phyloP scores from a whole-genome alignment of 2,888 invertebrate genomes.

The Pachydiplax longipennis region DNA sequence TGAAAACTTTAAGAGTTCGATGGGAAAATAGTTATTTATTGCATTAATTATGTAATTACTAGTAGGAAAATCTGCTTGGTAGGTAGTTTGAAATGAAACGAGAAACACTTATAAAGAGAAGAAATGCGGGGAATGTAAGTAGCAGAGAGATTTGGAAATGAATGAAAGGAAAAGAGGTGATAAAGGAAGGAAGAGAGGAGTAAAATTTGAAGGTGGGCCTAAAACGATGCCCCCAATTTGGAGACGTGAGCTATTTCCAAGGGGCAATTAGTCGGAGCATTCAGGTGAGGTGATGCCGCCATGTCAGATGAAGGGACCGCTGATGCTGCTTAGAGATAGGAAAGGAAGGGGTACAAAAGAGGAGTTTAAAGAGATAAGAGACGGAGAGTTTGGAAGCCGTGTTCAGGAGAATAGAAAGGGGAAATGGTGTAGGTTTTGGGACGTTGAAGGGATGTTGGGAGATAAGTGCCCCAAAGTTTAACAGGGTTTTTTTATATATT shows the following conservation, averaged over 20 bases:
- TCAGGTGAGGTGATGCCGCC: slow-evolving; percentile 37
- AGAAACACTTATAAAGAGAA: background rate
- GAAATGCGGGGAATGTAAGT: background rate
- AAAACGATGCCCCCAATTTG: slow-evolving; percentile 12
- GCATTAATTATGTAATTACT: too few relatives aligned
- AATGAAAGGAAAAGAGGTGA: background rate
- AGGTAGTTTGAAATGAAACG: background rate
- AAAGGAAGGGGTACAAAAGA: slow-evolving; percentile 5
- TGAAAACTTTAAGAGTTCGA: too few relatives aligned
- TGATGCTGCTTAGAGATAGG: slow-evolving; percentile 19
- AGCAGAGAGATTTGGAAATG: background rate
- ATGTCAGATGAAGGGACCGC: slow-evolving; percentile 29
- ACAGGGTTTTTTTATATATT: too few relatives aligned
- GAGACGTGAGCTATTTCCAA: slow-evolving; percentile 35
- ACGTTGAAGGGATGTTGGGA: background rate
- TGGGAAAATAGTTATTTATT: too few relatives aligned
- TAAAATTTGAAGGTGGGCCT: background rate
- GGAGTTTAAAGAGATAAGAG: background rate
- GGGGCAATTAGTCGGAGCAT: slow-evolving; percentile 43
- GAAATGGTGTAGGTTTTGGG: background rate
- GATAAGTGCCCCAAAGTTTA: background rate
- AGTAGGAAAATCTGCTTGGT: background rate
- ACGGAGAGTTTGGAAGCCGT: background rate
- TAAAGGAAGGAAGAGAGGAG: background rate
- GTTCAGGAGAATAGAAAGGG: background rate